phyloP scores from a whole-genome alignment of 2,888 invertebrate species.

The Eupithecia centaureata region DNA sequence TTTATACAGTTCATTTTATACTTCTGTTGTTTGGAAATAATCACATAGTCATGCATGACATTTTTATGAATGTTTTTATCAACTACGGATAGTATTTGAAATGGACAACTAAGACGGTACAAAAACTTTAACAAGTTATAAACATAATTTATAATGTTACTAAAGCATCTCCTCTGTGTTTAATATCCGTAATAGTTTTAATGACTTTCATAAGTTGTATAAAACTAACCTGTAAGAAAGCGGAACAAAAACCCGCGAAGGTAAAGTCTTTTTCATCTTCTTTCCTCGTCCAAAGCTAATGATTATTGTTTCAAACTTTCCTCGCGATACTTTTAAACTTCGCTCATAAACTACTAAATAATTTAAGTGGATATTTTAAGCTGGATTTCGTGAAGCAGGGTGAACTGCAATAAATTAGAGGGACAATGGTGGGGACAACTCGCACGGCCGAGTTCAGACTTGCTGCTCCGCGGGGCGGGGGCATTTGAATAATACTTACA shows the following conservation, averaged over 20 bases:
- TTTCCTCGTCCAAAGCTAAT: neutral
- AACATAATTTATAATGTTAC: neutral
- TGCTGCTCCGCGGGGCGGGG: neutral
- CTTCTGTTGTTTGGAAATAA: too few relatives aligned
- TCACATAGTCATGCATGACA: too few relatives aligned
- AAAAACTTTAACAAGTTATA: neutral
- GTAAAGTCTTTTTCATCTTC: neutral
- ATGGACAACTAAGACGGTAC: neutral
- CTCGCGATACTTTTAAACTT: conserved; percentile 26
- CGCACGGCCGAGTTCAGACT: conserved; percentile 14
- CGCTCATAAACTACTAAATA: conserved; percentile 27
- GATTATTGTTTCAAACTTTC: conserved; percentile 14
- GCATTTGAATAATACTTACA: neutral
- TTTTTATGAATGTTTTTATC: too few relatives aligned
- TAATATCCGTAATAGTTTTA: neutral
- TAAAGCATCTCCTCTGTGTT: neutral
- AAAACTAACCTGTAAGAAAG: neutral
- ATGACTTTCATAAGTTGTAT: neutral
- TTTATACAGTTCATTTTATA: neutral
- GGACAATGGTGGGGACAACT: conserved; percentile 28
- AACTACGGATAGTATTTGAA: neutral
- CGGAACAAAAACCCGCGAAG: neutral
- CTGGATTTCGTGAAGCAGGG: conserved; percentile 22
- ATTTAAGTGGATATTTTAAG: conserved; percentile 18
- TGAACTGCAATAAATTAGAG: conserved; percentile 31